Base-by-base conservation (phyloP, 1,140 invertebrate genomes). In the Pogonus chalceus region DNA sequence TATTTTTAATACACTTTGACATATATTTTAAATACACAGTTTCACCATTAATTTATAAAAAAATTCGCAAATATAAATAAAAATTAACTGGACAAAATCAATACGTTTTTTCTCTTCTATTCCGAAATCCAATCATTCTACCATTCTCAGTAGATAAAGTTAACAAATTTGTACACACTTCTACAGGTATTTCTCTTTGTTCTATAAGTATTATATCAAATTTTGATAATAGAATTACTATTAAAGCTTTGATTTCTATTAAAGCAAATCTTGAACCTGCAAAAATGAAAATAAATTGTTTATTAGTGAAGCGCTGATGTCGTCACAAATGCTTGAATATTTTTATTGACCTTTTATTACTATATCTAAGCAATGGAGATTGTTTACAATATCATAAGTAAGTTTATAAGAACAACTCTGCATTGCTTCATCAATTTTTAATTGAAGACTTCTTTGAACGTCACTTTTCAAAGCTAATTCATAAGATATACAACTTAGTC, bases 281-380 rank as follows among this genome's bases (percentile, higher is more conserved):
- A n/a, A n/a, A n/a, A n/a, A n/a, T n/a, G n/a, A n/a, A n/a, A n/a
- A n/a, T n/a, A n/a, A n/a, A n/a, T n/a, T n/a, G n/a, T n/a, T n/a
- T n/a, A n/a, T n/a, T n/a, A n/a, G n/a, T n/a, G n/a, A n/a, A n/a
- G n/a, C n/a, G n/a, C n/a, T n/a, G n/a, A n/a, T n/a, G n/a, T n/a
- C n/a, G 52, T 82, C 73, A 57, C 81, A 82, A 56, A 74, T 78
- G 21, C 81, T 66, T 1, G 79, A 78, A 20, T 46, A 66, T 66
- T 21, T 71, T 69, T 2, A 65, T 58, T 7, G 66, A 35, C 22
- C 73, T 48, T 71, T 72, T 0, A 78, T 58, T 1, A 80, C 76
- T 72, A 78, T 79, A 56, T 87, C 84, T 64, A 84, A 61, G 59
- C 84, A 86, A n/a, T 74, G 74, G 71, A 87, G 71, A 20, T 73